phyloP scores from a whole-genome alignment of 2,113 vertebrate genomes.

The Trachemys scripta region DNA sequence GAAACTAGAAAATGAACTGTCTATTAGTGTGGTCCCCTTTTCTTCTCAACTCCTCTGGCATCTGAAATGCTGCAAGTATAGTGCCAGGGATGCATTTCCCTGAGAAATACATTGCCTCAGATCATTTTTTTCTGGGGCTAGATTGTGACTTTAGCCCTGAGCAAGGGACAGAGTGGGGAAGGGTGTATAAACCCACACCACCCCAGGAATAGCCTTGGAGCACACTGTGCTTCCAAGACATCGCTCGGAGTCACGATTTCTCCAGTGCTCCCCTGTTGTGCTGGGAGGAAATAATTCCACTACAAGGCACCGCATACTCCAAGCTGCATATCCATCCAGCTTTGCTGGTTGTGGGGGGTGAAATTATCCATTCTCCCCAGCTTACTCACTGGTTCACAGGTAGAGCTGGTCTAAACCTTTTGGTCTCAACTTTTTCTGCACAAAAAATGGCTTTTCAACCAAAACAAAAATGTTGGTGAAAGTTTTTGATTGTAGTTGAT shows the following conservation, averaged over 20 bases:
- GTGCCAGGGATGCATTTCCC: rapidly evolving
- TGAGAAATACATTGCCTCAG: not conserved
- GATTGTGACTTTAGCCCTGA: too few species aligned
- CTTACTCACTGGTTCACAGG: not conserved
- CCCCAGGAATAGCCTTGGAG: too few species aligned
- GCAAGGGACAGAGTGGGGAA: too few species aligned
- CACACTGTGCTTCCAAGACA: too few species aligned
- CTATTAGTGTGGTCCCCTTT: not conserved
- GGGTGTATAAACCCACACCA: too few species aligned
- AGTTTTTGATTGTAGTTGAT: not conserved
- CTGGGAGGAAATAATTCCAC: too few species aligned
- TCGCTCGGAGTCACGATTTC: too few species aligned
- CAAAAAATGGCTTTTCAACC: not conserved
- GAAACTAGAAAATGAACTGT: not conserved
- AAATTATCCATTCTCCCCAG: not conserved
- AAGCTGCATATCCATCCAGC: not conserved
- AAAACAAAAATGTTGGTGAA: not conserved
- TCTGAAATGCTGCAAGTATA: rapidly evolving
- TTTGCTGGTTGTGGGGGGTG: not conserved
- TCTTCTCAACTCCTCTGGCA: too few species aligned
- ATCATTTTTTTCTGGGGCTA: not conserved
- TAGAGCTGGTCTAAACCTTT: not conserved
- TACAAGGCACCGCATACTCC: not conserved
- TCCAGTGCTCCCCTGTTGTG: too few species aligned
- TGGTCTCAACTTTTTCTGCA: not conserved